phyloP scores from a whole-genome alignment of 2,113 vertebrate species.

The Cheilinus undulatus region DNA sequence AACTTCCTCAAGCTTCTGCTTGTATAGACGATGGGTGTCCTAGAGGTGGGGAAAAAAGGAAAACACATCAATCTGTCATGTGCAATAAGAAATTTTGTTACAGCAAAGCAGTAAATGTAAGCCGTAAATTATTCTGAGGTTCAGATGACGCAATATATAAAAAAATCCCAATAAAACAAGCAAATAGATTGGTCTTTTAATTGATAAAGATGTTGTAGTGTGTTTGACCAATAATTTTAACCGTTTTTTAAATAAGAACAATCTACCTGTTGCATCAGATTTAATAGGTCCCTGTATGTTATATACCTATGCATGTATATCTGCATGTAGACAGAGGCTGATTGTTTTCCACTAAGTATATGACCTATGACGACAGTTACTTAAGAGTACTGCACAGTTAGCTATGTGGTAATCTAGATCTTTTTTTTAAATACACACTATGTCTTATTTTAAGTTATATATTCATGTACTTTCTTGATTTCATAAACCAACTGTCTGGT shows the following conservation, averaged over 20 bases:
- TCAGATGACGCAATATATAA: background rate
- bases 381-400: background rate
- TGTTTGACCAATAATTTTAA: too few relatives aligned
- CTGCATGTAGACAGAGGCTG: background rate
- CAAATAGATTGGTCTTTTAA: too few relatives aligned
- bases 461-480: too few relatives aligned
- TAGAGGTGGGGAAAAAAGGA: slow-evolving; percentile 47
- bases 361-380: background rate
- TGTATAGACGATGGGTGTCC: slow-evolving; percentile 94
- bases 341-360: background rate
- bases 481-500: background rate
- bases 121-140: background rate
- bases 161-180: too few relatives aligned
- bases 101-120: too few relatives aligned
- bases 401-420: slow-evolving; percentile 3
- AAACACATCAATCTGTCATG: background rate
- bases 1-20: slow-evolving; percentile 93
- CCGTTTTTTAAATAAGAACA: too few relatives aligned
- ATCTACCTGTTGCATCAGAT: too few relatives aligned
- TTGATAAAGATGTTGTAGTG: too few relatives aligned
- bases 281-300: background rate
- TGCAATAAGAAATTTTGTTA: background rate
- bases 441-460: background rate
- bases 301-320: background rate
- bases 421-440: background rate